Percentiles rank a stretch among this genome's conserved stretches.
Conservation (phyloP, 1,140 invertebrate species). For the Brachionus plicatilis region DNA sequence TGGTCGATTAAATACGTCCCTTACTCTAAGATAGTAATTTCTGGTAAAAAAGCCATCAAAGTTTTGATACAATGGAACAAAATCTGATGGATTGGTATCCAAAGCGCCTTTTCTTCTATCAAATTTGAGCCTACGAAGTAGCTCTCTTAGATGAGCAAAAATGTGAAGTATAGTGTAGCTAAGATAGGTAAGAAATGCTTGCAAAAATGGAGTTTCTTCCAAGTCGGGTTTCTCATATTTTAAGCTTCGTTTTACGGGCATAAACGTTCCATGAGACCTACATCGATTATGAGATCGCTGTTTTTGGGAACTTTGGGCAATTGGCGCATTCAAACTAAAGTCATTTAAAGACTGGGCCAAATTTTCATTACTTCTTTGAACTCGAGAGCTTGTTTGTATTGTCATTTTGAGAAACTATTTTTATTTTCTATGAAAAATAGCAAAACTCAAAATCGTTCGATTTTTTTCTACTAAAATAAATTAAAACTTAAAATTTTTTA, state of each 20-base stretch:
- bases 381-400: neutral
- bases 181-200: conserved; percentile 23
- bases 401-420: neutral
- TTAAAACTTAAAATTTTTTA: neutral
- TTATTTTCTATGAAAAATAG: neutral
- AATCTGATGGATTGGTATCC: conserved; percentile 60
- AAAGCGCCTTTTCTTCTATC: conserved; percentile 3
- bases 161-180: neutral
- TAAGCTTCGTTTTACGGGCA: neutral
- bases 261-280: neutral
- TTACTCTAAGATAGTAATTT: conserved; percentile 82
- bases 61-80: conserved; percentile 80
- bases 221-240: neutral
- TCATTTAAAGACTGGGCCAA: neutral
- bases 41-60: conserved; percentile 90
- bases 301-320: neutral
- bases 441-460: neutral
- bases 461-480: neutral
- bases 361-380: neutral
- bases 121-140: neutral
- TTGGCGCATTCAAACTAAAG: neutral
- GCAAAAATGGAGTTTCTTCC: neutral
- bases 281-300: neutral
- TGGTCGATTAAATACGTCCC: conserved; percentile 88
- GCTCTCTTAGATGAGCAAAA: conserved; percentile 10